phyloP scores from a whole-genome alignment of 1,140 invertebrate species.

The Paraescarpia echinospica region DNA sequence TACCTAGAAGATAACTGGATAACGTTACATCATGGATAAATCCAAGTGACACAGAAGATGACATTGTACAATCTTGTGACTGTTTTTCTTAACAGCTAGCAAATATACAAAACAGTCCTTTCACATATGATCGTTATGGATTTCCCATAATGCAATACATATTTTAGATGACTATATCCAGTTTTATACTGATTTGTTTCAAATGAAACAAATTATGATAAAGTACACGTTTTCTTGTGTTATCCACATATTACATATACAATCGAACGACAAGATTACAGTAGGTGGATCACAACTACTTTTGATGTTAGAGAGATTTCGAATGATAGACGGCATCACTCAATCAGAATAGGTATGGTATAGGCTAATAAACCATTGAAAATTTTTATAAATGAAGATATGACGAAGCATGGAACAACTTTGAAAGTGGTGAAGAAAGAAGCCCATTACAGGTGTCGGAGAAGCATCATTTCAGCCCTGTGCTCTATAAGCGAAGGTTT shows the following conservation, averaged over 20 bases:
- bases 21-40: not conserved
- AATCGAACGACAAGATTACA: not conserved
- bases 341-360: too few species aligned
- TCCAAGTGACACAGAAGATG: not conserved
- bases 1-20: not conserved
- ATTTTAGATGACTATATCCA: not conserved
- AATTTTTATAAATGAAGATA: not conserved
- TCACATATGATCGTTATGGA: too few species aligned
- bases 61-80: not conserved
- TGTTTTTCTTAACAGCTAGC: not conserved
- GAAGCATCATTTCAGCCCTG: not conserved
- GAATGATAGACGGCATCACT: too few species aligned
- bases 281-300: not conserved
- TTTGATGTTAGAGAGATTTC: not conserved
- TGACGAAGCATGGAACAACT: not conserved
- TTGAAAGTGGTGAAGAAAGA: not conserved
- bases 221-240: not conserved
- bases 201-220: not conserved
- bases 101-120: too few species aligned
- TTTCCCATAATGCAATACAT: too few species aligned
- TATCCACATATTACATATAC: not conserved
- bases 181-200: not conserved
- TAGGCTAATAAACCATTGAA: too few species aligned
- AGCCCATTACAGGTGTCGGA: not conserved
- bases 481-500: not conserved